Evolutionary conservation across 2,113 vertebrate genomes (phyloP), one percentile per base, ranked within the genome.

Genomic region (Chlorodrepanis virens): DNA sequence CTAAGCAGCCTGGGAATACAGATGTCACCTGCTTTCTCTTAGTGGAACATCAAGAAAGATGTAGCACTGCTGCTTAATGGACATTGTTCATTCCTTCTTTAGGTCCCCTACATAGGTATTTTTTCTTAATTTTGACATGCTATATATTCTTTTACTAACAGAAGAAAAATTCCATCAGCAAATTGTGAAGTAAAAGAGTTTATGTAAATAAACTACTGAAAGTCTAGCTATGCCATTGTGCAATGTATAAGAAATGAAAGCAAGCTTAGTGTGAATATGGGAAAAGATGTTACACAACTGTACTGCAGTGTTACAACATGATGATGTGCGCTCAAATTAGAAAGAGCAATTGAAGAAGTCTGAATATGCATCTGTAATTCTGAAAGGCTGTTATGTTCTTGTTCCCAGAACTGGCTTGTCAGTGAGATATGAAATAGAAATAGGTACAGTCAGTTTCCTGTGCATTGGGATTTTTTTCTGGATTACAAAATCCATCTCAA

Each of bases 271-370:
- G 60, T 45, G 52, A 87, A 37, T 75, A 47, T 83, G 47, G 80
- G 80, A 94, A 88, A 92, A 89, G 40, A 14, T 37, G 28, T 96
- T 96, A 68, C 83, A 87, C 59, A 95, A 93, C 10, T 47, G 40
- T 72, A 72, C 88, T 68, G 0, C 84, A 87, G 52, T 60, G 91
- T 96, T 95, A 56, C 88, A 77, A 80, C 33, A 82, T 37, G 20
- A 60, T 59, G 44, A 29, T 59, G 20, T 37, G 18, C 27, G 40
- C 63, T 93, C 13, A 78, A 74, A 70, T 89, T 68, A 93, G 72
- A 90, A 95, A 90, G n/a, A 75, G 4, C 35, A 49, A 78, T 44
- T 88, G 35, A 93, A 96, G 85, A 90, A 78, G 76, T 90, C 87
- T 71, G 68, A 91, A 72, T 50, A 74, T 68, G 14, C 12, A 56